A percentile compares a stretch with the other conserved stretches of the same genome.
These are phyloP conservation scores for Sisor rabdophorus DNA, from an alignment of 2,113 vertebrate genomes.

Conservation along the genomic window DNA sequence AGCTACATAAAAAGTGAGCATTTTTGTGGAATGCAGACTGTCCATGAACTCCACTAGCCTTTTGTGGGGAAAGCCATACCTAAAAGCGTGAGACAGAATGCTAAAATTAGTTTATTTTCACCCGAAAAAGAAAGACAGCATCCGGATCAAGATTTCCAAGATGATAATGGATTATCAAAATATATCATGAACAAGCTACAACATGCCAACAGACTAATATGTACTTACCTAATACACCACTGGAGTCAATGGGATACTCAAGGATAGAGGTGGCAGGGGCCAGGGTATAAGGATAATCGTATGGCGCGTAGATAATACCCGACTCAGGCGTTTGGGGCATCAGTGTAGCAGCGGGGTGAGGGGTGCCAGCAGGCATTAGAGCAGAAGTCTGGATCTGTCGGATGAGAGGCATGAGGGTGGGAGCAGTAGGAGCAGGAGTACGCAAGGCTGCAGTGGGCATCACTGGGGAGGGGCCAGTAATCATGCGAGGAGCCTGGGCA, in stretches of 20 bases:
- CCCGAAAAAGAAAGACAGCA: constrained; percentile 4
- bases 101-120: constrained; percentile 42
- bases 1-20: constrained; percentile 84
- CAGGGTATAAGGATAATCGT: constrained; percentile 96
- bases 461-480: constrained; percentile 89
- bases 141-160: not conserved
- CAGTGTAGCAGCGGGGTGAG: constrained; percentile 85
- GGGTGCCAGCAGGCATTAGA: constrained; percentile 89
- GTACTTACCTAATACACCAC: constrained; percentile 93
- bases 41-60: constrained; percentile 91
- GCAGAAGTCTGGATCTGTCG: constrained; percentile 94
- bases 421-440: constrained; percentile 83
- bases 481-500: constrained; percentile 91
- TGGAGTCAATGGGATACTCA: constrained; percentile 97
- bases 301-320: constrained; percentile 96
- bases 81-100: constrained; percentile 93
- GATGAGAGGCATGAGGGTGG: constrained; percentile 97
- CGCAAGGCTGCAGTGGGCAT: constrained; percentile 84
- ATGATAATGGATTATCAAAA: not conserved
- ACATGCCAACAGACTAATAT: not conserved
- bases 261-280: constrained; percentile 94
- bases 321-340: constrained; percentile 88
- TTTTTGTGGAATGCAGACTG: constrained; percentile 78
- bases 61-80: constrained; percentile 99
- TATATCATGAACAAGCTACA: not conserved